Percentiles rank a stretch among this genome's conserved stretches.
phyloP scores from a whole-genome alignment of 2,797 vertebrate species.

The Brachyalestes nurse region DNA sequence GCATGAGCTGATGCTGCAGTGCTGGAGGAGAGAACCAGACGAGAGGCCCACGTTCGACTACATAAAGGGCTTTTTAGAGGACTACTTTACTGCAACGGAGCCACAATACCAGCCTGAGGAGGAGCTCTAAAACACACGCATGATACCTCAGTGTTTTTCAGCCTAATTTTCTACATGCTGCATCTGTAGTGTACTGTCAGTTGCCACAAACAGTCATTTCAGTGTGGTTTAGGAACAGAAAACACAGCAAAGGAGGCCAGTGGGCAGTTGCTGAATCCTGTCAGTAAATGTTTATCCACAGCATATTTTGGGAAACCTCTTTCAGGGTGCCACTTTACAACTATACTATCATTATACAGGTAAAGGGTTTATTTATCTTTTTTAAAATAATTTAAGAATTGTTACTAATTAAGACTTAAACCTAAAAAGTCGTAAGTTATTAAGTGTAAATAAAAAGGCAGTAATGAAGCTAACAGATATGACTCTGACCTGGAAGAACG shows the following conservation, averaged over 20 bases:
- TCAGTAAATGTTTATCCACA: too few relatives aligned
- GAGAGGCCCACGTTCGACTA: slow-evolving; percentile 98
- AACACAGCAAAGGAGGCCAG: not conserved
- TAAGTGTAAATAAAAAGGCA: too few relatives aligned
- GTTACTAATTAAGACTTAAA: too few relatives aligned
- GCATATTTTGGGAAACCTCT: not conserved
- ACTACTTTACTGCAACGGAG: slow-evolving; percentile 99
- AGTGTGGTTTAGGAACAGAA: not conserved
- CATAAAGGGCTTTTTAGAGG: slow-evolving; percentile 98
- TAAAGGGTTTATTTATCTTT: too few relatives aligned
- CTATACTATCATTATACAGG: too few relatives aligned
- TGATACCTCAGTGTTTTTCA: slow-evolving; percentile 73
- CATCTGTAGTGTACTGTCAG: not conserved
- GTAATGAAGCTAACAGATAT: too few relatives aligned
- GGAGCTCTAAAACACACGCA: slow-evolving; percentile 94
- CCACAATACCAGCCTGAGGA: slow-evolving; percentile 99
- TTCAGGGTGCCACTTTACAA: too few relatives aligned
- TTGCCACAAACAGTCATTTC: not conserved
- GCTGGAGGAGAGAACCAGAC: slow-evolving; percentile 99
- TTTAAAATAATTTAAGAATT: too few relatives aligned
- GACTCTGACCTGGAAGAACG: too few relatives aligned
- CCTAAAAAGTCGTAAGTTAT: too few relatives aligned
- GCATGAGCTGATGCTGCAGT: slow-evolving; percentile 99
- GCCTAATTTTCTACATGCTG: not conserved
- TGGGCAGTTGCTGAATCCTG: not conserved